Evolutionary conservation across 2,113 vertebrate species (phyloP), one percentile per base, ranked within the genome.

Genomic region (Gallinago media): DNA sequence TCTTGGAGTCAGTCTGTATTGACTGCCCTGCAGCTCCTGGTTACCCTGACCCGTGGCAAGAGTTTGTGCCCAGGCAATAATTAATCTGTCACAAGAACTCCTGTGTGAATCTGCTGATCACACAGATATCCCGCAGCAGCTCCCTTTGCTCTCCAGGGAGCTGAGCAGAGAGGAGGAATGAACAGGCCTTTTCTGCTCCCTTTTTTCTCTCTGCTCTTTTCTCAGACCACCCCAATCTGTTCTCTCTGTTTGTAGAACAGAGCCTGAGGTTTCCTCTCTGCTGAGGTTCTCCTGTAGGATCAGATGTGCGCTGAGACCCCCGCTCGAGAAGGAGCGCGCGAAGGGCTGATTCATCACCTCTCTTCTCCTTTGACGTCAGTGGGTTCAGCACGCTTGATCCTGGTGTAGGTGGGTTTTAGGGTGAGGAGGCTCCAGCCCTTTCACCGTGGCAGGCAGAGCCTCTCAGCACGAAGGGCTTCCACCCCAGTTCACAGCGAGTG

Each of bases 1-100:
- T 86, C 74, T 61, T 66, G 88, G 83, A 95, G 88, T 84, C 80
- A 78, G 86, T 34, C 77, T 68, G 44, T 78, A 89, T 72, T 81
- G 91, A 75, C 65, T 84, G 56, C 34, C 47, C 20, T 15, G 49
- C 62, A 31, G 85, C 56, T 91, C 83, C 62, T 93, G 93, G 65
- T 91, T 85, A 61, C 92, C 68, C 61, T 84, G 73, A 91, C 80
- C 83, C 12, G 2, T 31, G 62, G 23, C 40, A 42, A 18, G 91
- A 72, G 76, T 26, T 16, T 56, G 59, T 65, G 56, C 49, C 72
- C 40, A 65, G 70, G 36, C 76, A 84, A 19, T 34, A 34, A 59
- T 77, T 26, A 15, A 34, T 9, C 75, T 70, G 52, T 49, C 55
- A 31, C 72, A 36, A 58, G 62, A 78, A 9, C 25, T 56, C n/a